Percentiles rank a stretch among this genome's conserved stretches.
Evolutionary conservation across 2,888 invertebrate genomes (phyloP).

Genomic region (Hyposoter didymator): DNA sequence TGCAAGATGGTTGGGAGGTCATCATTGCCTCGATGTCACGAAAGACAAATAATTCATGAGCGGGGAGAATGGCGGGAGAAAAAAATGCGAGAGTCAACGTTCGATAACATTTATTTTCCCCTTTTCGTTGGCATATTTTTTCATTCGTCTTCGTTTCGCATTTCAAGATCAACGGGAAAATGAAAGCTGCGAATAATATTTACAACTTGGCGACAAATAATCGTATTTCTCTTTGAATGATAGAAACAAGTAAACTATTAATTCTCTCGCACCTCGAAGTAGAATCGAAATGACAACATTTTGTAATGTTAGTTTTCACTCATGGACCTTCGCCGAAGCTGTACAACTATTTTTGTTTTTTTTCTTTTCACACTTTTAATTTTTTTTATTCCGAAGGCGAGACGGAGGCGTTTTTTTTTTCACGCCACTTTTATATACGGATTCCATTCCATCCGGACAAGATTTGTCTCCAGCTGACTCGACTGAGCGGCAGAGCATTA

Average conservation of each 20-base stretch:
- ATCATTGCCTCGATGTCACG: slow-evolving; percentile 54
- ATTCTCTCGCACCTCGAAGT: not conserved
- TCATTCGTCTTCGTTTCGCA: not conserved
- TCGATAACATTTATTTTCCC: not conserved
- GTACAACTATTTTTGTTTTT: slow-evolving; percentile 16
- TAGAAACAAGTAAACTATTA: slow-evolving; percentile 36
- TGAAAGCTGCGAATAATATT: slow-evolving; percentile 1
- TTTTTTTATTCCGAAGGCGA: not conserved
- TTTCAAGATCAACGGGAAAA: not conserved
- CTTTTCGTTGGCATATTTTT: slow-evolving; percentile 21
- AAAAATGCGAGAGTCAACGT: slow-evolving; percentile 11
- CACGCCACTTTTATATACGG: too few species aligned
- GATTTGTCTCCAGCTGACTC: too few species aligned
- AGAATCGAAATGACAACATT: not conserved
- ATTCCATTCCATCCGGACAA: too few species aligned
- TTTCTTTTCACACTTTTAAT: slow-evolving; percentile 4
- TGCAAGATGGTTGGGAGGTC: slow-evolving; percentile 63
- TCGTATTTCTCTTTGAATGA: slow-evolving; percentile 23
- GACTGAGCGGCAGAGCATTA: not conserved
- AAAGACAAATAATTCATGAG: slow-evolving; percentile 31
- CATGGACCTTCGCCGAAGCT: not conserved
- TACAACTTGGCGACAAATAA: not conserved
- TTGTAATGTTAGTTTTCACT: slow-evolving; percentile 26
- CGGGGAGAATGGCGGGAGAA: slow-evolving; percentile 6
- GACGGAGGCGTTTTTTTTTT: too few species aligned